Evolutionary conservation across 2,113 vertebrate species (phyloP), one percentile per base, ranked within the genome.

Genomic region (Larimichthys polyactis): DNA sequence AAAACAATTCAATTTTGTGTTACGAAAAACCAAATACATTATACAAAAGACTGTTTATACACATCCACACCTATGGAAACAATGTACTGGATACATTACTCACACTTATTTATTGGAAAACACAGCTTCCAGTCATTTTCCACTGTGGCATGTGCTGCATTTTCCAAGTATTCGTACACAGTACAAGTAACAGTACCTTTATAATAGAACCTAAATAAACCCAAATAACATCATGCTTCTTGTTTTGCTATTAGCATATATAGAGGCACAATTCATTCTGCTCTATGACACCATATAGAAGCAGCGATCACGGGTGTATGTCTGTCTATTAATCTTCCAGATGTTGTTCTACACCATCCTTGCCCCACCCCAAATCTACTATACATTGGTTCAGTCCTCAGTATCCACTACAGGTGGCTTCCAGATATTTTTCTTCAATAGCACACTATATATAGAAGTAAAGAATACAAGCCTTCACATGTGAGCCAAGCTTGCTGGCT

Each of bases 391-490:
- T 73, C 57, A 86, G 9, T 65, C 29, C 70, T 59, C 27, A 65
- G 51, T 46, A 58, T 79, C 48, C 75, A 58, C 59, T 24, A 40
- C 66, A 86, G 65, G 55, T 86, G 72, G 75, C 58, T 51, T 73
- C 67, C 83, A 87, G 48, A 70, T 78, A 79, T 48, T 80, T 86
- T 66, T 46, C 62, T 62, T 72, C 40, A 54, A 55, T 17, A 52
- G 62, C 68, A 46, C 57, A 51, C 24, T 44, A 84, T 58, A 62
- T 81, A 57, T 71, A 65, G 52, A 51, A 22, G 65, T 75, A 51
- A 64, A 71, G 54, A 78, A 84, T 40, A 83, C 85, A 81, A 77
- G 86, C 72, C 85, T 78, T 84, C 49, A 20, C 90, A 82, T 89
- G 87, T 77, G 77, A 80, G 76, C 73, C 14, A 29, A 54, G 62